Evolutionary conservation across 2,888 invertebrate species (phyloP), one percentile per base, ranked within the genome.

Genomic region (Tiphia femorata): DNA sequence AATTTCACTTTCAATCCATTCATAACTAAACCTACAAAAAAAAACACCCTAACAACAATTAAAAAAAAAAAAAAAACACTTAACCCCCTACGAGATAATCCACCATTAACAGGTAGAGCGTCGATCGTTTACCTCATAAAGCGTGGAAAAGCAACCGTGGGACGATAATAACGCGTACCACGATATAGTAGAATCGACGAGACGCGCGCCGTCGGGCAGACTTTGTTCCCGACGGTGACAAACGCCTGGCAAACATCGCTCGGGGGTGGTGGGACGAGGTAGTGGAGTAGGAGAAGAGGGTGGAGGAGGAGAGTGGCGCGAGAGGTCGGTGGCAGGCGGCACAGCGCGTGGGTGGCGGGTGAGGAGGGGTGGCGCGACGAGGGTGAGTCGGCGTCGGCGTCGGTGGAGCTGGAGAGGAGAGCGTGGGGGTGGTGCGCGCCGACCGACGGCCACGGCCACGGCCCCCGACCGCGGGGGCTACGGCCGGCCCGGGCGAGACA

Each of bases 401-500:
- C 14, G 44, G 29, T 29, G 44, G 30, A 25, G 42, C 10, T 37
- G 77, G 76, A 63, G 70, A n/a, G n/a, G n/a, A n/a, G n/a, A n/a
- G n/a, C n/a, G 67, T 71, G 63, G 60, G 62, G 66, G 62, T 67
- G 60, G 54, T 50, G 64, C 58, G 60, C 57, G 58, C 55, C 42
- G 50, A 42, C 62, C 65, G 68, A 76, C 70, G 76, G 75, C 78
- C 77, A 76, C 70, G 76, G 77, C 76, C 76, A 76, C 63, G 66
- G 60, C 64, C 67, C 58, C 52, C 55, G 71, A 69, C 64, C 68
- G 61, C 64, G 65, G 64, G 64, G 62, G 67, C 64, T 62, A 63
- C 49, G 52, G 41, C 49, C 56, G 49, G 58, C 64, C 79, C 79
- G 79, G 79, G 78, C 79, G 79, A 79, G 79, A 79, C 79, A 79